Evolutionary conservation across 2,113 vertebrate species (phyloP), one percentile per base, ranked within the genome.

Genomic region (Leucopsar rothschildi): DNA sequence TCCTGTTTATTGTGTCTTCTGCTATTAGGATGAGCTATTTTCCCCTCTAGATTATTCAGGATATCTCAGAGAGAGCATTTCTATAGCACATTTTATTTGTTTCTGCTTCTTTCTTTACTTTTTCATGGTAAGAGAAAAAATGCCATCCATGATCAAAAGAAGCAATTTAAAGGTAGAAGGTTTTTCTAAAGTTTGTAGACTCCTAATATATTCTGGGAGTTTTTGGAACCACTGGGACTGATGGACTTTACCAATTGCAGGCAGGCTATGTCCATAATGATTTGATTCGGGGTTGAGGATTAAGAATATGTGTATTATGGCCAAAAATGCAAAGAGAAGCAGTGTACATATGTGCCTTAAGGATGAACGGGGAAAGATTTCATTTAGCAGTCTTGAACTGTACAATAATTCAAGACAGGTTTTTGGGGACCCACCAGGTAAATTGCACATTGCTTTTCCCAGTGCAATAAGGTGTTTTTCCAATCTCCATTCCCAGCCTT

Each of bases 321-420:
- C 1, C 4, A 63, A 82, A 81, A 84, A 45, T 19, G 3, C 9
- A 49, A 40, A 18, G 13, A 12, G 10, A 57, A 77, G 5, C 4
- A 10, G 4, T 31, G 20, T 23, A 5, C 8, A 9, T 21, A 29
- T 2, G 1, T 33, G 4, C 5, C 1, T 0, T 33, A 3, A 76
- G 15, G 16, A 24, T 60, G 33, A 47, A 69, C 3, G 55, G 20
- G 72, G 44, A 15, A 20, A 55, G 9, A 37, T 84, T 77, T 65
- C 9, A 31, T 57, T 71, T 39, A 77, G 5, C 8, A 60, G 20
- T 39, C 25, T 69, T 64, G 29, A 77, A 42, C 6, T 6, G 1
- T 22, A 52, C 11, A 25, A 33, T 28, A 80, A n/a, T 44, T 68
- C 28, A 53, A n/a, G 8, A 27, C 4, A 10, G 2, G 2, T 53